These are phyloP conservation scores for Atethmia centrago DNA, from an alignment of 2,888 invertebrate genomes.

Conservation along the genomic window DNA sequence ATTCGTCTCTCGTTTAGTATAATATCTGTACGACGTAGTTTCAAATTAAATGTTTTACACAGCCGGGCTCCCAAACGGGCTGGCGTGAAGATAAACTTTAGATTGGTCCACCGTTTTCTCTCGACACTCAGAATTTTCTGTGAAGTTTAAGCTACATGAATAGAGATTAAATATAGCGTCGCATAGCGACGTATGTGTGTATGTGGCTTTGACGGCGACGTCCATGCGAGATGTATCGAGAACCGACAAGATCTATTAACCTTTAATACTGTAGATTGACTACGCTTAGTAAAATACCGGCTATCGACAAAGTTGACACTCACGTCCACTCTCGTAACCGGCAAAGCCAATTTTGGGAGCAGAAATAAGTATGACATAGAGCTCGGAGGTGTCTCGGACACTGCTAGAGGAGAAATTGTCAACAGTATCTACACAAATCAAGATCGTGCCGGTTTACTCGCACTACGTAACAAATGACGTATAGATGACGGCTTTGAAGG, in stretches of 20 bases:
- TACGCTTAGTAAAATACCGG: background rate
- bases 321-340: no score
- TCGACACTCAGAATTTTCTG: conserved; percentile 41
- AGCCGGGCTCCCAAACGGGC: conserved; percentile 52
- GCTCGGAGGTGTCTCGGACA: no score
- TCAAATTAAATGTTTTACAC: conserved; percentile 61
- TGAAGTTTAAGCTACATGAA: conserved; percentile 55
- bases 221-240: background rate
- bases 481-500: background rate
- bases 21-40: conserved; percentile 49
- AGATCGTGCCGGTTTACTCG: background rate
- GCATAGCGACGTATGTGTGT: background rate
- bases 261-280: background rate
- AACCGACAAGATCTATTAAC: background rate
- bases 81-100: conserved; percentile 71
- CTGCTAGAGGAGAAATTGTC: background rate
- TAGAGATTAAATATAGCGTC: conserved; percentile 39
- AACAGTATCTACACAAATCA: background rate
- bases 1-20: conserved; percentile 50
- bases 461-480: background rate
- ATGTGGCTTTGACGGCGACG: conserved; percentile 12
- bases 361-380: background rate
- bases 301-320: background rate
- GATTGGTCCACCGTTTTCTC: conserved; percentile 73
- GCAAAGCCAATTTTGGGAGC: no score